Evolutionary conservation across 1,140 invertebrate species (phyloP), one percentile per base, ranked within the genome.

Genomic region (Nylanderia fulva): DNA sequence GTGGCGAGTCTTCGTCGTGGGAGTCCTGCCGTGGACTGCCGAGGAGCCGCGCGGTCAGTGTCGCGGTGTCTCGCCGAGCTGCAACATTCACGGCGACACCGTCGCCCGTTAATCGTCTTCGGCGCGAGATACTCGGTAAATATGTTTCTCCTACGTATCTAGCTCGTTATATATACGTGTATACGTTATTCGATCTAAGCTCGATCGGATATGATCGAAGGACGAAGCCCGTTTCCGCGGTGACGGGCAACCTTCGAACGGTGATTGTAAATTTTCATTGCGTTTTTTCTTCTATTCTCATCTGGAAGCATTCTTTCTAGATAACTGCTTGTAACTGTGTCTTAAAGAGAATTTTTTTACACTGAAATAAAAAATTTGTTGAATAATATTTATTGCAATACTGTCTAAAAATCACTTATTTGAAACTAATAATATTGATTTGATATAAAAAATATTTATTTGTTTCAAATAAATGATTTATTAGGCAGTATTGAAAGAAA

Each of bases 1-100:
- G 89, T 95, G 95, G 95, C 94, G 95, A 91, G 85, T 93, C 90
- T 91, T 92, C 90, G 89, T 91, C 80, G 84, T 90, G 86, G 89
- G 90, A 90, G 90, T 90, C 85, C 85, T 88, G 83, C 79, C 64
- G 54, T 76, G 85, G 68, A 86, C 66, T 33, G 29, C 29, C 79
- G 85, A 90, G 90, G 84, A 91, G 91, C 77, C 63, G 56, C 86
- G 90, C 88, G 79, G 74, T 86, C 90, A 92, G 92, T 93, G 89
- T 87, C 90, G 85, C 86, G 90, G 89, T 87, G 89, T 89, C 88
- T 90, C 83, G 83, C 75, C 66, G 48, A 90, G 91, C 86, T 84
- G 87, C 72, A 91, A 85, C 82, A 89, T 91, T 89, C 77, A 60
- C 89, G 86, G 63, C 69, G 63, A 68, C 80, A 60, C 48, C 64